phyloP scores from a whole-genome alignment of 2,113 vertebrate species.

The Ascaphus truei region DNA sequence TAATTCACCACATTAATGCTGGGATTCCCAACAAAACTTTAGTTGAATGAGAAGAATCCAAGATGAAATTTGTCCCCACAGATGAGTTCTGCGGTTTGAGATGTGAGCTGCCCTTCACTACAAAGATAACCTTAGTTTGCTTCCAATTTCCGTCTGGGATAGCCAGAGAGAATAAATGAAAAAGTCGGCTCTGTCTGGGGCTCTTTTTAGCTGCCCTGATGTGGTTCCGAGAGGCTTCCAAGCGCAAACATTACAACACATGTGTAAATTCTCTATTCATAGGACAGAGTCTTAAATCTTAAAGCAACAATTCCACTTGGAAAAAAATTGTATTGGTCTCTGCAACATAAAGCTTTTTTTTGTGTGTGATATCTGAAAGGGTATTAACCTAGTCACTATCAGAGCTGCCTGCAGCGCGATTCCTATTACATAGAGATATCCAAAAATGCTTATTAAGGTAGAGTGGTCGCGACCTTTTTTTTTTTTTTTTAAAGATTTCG shows the following conservation, averaged over 20 bases:
- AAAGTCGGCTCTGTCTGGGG: constrained; percentile 50
- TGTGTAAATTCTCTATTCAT: constrained; percentile 60
- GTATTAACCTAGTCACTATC: too few species aligned
- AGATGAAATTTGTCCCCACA: constrained; percentile 7
- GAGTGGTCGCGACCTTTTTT: too few species aligned
- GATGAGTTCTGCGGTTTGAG: constrained; percentile 27
- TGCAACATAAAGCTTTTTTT: too few species aligned
- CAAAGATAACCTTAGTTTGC: constrained; percentile 50
- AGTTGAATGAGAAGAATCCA: too few species aligned
- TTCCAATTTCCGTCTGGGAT: constrained; percentile 54
- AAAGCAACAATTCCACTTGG: constrained; percentile 55
- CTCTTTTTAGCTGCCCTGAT: constrained; percentile 44
- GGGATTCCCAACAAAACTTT: too few species aligned
- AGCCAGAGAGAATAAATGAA: constrained; percentile 50
- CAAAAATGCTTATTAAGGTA: too few species aligned
- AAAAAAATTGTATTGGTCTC: too few species aligned
- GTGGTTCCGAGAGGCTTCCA: constrained; percentile 53
- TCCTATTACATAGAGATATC: too few species aligned
- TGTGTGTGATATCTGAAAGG: too few species aligned
- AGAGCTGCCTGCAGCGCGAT: too few species aligned
- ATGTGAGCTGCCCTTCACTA: constrained; percentile 16
- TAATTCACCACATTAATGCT: too few species aligned
- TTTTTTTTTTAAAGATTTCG: too few species aligned
- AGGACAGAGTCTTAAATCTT: constrained; percentile 45
- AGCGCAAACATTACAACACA: constrained; percentile 56